phyloP scores from a whole-genome alignment of 2,888 invertebrate species.

The Pterostichus madidus region DNA sequence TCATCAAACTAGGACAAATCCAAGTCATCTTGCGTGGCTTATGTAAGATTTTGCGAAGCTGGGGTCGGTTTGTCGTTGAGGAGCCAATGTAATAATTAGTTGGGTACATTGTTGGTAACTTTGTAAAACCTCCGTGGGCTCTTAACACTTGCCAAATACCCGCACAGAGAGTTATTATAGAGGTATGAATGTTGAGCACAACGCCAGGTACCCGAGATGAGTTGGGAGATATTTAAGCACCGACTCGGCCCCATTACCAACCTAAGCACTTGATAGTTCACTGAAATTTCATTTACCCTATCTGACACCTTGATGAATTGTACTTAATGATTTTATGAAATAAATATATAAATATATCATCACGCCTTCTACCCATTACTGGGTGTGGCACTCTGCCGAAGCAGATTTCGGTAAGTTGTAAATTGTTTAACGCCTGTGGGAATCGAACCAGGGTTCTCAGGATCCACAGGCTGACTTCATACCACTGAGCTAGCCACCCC shows the following conservation, averaged over 20 bases:
- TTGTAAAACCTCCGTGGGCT: slow-evolving; percentile 48
- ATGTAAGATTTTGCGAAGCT: slow-evolving; percentile 12
- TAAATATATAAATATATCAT: too few species aligned
- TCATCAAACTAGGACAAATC: slow-evolving; percentile 10
- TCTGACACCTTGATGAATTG: slow-evolving; percentile 21
- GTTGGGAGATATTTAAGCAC: slow-evolving; percentile 25
- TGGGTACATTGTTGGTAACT: slow-evolving; percentile 49
- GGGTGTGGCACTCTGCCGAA: too few species aligned
- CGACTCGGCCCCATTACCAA: slow-evolving; percentile 35
- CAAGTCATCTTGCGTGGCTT: not conserved
- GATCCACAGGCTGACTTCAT: too few species aligned
- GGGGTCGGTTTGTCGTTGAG: not conserved
- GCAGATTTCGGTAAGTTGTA: too few species aligned
- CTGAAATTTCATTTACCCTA: slow-evolving; percentile 20
- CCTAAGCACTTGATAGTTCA: slow-evolving; percentile 47
- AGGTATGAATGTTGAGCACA: slow-evolving; percentile 15
- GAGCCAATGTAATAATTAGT: slow-evolving; percentile 52
- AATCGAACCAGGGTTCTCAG: too few species aligned
- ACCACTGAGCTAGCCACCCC: too few species aligned
- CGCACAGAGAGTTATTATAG: slow-evolving; percentile 35
- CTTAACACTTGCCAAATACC: slow-evolving; percentile 45
- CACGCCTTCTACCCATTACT: too few species aligned
- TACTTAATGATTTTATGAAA: too few species aligned
- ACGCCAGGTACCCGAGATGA: not conserved
- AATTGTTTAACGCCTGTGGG: too few species aligned